Evolutionary conservation across 2,113 vertebrate genomes (phyloP), one percentile per base, ranked within the genome.

Genomic region (Elgaria multicarinata): DNA sequence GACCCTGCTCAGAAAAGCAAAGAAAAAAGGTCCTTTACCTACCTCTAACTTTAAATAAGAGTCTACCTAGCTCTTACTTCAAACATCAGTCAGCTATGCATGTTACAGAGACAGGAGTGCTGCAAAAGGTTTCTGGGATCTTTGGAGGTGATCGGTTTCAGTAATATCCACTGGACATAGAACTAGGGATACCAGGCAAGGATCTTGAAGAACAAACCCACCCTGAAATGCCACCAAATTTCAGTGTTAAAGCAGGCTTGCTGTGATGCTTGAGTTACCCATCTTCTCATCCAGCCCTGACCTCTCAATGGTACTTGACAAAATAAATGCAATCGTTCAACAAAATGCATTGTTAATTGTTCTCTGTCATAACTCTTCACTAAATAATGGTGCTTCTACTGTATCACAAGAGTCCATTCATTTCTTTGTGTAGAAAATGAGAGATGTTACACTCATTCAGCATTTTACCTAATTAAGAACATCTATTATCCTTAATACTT

Each of bases 401-500:
- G 26, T 50, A 67, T 71, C 26, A 36, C 42, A 46, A 62, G 66
- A 82, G 55, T 44, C 71, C 44, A 87, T 75, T 83, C 69, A 82
- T 83, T 87, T 83, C 24, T 86, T 42, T 36, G 9, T n/a, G 42
- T 31, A 83, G n/a, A 64, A 62, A 83, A 75, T 76, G 9, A 86
- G 36, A 71, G 44, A 80, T 18, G 44, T 46, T 83, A 62, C 10
- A 22, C 46, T 74, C 74, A 55, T 64, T 46, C 79, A 81, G 53
- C 77, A 64, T 62, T 86, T 81, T 58, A 46, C 53, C 67, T 86
- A 86, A 72, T 87, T 87, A 87, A 53, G 69, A 76, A 42, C 64
- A 87, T 87, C 78, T 87, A 66, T 87, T 86, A 64, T 66, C n/a
- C 58, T 13, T 53, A 64, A 86, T 75, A 46, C 44, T 64, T 33